Evolutionary conservation across 2,888 invertebrate genomes (phyloP).

Genomic region (Lampropteryx suffumata): DNA sequence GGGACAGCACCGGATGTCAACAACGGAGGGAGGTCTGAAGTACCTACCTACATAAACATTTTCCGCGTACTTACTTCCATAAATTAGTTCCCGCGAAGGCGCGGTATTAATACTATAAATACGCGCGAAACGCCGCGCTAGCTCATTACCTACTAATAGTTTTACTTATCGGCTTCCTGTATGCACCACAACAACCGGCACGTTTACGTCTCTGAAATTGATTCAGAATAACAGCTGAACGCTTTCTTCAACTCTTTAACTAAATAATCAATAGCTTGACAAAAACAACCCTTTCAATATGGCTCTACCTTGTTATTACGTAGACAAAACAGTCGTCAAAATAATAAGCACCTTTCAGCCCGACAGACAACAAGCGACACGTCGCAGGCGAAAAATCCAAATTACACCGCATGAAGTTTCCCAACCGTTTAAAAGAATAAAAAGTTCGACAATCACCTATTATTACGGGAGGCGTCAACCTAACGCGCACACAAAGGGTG

Average conservation of each 20-base stretch:
- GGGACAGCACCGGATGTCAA: constrained; percentile 71
- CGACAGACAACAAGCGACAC: constrained; percentile 55
- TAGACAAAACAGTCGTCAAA: constrained; percentile 62
- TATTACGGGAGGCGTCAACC: constrained; percentile 73
- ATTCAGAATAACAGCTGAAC: constrained; percentile 17
- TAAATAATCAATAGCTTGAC: constrained; percentile 25
- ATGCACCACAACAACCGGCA: constrained; percentile 49
- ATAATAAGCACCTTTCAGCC: constrained; percentile 65
- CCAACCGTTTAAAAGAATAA: constrained; percentile 62
- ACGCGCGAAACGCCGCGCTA: constrained; percentile 70
- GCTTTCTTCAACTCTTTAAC: constrained; percentile 15
- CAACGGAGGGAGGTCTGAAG: constrained; percentile 59
- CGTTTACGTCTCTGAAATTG: constrained; percentile 29
- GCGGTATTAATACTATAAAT: constrained; percentile 81
- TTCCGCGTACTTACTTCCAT: constrained; percentile 82
- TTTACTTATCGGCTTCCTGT: constrained; percentile 74
- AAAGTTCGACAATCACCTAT: constrained; percentile 76
- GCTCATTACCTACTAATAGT: constrained; percentile 78
- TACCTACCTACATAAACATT: constrained; percentile 76
- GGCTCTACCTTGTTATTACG: constrained; percentile 41
- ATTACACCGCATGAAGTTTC: constrained; percentile 69
- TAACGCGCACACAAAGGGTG: constrained; percentile 69
- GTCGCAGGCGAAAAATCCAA: constrained; percentile 65
- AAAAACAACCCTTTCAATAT: constrained; percentile 37
- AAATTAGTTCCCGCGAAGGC: constrained; percentile 80